phyloP scores from a whole-genome alignment of 2,113 vertebrate species.

The Pluvianellus socialis region DNA sequence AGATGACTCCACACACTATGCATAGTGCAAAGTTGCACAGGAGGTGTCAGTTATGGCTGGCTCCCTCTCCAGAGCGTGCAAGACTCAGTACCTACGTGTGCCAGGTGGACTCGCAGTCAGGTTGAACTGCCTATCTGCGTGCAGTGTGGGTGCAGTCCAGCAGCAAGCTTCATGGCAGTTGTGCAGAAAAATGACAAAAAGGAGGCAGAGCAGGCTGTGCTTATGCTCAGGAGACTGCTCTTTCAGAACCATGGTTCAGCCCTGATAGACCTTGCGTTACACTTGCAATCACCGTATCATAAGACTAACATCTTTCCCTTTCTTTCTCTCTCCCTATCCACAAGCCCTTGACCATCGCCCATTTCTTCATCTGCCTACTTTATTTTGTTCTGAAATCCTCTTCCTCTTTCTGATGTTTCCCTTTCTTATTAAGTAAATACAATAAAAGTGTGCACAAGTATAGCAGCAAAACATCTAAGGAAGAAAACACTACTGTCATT shows the following conservation, averaged over 20 bases:
- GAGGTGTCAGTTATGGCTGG: too few relatives aligned
- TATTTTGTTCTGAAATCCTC: background rate
- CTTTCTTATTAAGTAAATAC: background rate
- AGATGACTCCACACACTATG: too few relatives aligned
- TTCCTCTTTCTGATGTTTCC: background rate
- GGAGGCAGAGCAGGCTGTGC: background rate
- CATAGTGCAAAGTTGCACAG: too few relatives aligned
- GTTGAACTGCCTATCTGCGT: background rate
- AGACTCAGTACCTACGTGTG: too few relatives aligned
- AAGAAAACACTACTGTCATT: background rate
- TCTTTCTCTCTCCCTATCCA: background rate
- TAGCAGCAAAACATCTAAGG: background rate
- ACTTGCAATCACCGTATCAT: background rate
- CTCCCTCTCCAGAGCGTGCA: too few relatives aligned
- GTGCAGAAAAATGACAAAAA: background rate
- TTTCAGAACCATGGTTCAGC: background rate
- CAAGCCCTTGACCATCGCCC: background rate
- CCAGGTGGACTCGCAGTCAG: background rate
- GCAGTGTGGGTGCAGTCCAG: too few relatives aligned
- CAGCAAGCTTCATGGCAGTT: accelerated
- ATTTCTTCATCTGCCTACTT: background rate
- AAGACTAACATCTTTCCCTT: background rate
- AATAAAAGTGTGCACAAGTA: background rate
- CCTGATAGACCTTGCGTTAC: background rate
- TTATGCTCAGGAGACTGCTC: background rate